Evolutionary conservation across 2,888 invertebrate species (phyloP), one percentile per base, ranked within the genome.

Genomic region (Cyclophora punctaria): DNA sequence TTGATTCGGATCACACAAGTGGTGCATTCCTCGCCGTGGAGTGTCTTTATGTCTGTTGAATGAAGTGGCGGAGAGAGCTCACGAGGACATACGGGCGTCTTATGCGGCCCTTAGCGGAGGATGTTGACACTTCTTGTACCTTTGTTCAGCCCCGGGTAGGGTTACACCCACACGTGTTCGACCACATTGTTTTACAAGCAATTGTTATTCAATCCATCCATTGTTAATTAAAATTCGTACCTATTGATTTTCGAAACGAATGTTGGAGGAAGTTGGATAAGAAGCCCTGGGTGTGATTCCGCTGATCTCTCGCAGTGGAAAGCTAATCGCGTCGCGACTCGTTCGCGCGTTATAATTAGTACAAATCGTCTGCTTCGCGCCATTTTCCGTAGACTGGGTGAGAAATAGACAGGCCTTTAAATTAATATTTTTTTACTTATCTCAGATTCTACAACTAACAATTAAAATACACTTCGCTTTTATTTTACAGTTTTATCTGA

Each of bases 341-440:
- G 76, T 78, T 84, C 85, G 82, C 85, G 85, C 86, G 85, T 84
- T 80, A 85, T 86, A 86, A 88, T 88, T 84, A 84, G 83, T 86
- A 88, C 84, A 88, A 87, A 86, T 85, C 76, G 86, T 77, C 74
- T 80, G 72, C 73, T 73, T 58, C 66, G 60, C 60, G 69, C 66
- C 66, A 71, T 55, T 57, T 51, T 45, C 46, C 54, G 50, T 62
- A 82, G 83, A 75, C 48, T 56, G 67, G 60, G 3, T 51, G 69
- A 76, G 34, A 42, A 41, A 46, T 62, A 81, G 80, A 84, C 49
- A 59, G 45, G 59, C 20, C 20, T 20, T 20, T 20, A 20, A 20
- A 20, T 20, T 20, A 20, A 20, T 20, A 20, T 20, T 20, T 20
- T 20, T 2, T 20, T 1, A 20, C 20, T 20, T 20, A 20, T 20